These are phyloP conservation scores for Lithobius niger DNA, from an alignment of 1,140 invertebrate genomes.

Conservation along the genomic window DNA sequence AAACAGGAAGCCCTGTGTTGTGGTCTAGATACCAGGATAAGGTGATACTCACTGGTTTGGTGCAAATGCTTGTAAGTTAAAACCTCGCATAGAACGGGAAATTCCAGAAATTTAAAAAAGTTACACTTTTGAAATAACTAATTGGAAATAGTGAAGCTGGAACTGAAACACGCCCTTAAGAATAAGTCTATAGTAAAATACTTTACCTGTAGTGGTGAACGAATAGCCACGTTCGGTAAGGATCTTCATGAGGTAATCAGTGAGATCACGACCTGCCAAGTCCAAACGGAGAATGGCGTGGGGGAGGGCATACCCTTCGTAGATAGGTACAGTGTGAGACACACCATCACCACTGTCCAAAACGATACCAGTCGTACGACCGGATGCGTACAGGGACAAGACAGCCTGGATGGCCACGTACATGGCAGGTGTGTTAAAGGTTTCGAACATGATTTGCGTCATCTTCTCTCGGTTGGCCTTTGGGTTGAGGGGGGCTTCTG, in stretches of 20 bases:
- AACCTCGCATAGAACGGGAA: too few relatives aligned
- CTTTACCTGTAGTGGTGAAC: conserved; percentile 68
- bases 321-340: conserved; percentile 87
- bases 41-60: too few relatives aligned
- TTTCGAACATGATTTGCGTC: conserved; percentile 48
- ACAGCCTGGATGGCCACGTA: conserved; percentile 87
- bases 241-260: conserved; percentile 94
- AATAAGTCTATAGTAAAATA: too few relatives aligned
- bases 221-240: conserved; percentile 89
- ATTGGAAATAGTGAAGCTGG: too few relatives aligned
- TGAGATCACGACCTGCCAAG: conserved; percentile 85
- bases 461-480: conserved; percentile 68
- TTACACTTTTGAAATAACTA: too few relatives aligned
- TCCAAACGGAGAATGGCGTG: conserved; percentile 77
- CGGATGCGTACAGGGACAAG: conserved; percentile 79
- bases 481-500: conserved; percentile 83
- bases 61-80: too few relatives aligned
- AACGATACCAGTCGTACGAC: conserved; percentile 89
- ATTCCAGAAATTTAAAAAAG: too few relatives aligned
- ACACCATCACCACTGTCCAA: conserved; percentile 88
- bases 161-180: too few relatives aligned
- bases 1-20: too few relatives aligned
- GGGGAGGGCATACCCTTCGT: conserved; percentile 58
- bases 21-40: too few relatives aligned
- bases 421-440: conserved; percentile 75